Evolutionary conservation across 2,113 vertebrate genomes (phyloP), one percentile per base, ranked within the genome.

Genomic region (Pelmatolapia mariae): DNA sequence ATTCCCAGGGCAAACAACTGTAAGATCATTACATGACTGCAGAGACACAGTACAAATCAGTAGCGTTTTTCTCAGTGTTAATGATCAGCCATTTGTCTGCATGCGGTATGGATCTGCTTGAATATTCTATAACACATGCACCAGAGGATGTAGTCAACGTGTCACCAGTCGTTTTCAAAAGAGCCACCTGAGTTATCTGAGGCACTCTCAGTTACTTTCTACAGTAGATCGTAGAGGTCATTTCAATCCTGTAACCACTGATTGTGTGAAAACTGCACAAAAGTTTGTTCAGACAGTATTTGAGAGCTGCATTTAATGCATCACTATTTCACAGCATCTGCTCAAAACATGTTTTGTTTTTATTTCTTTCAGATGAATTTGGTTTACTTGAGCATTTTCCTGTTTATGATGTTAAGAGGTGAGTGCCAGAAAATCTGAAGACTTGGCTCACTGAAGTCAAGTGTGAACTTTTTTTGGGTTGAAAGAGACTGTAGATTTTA

Each of bases 321-420:
- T 50, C 4, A 7, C 31, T 76, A 45, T n/a, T 45, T 87, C 50
- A 50, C 43, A 78, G 16, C 16, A 31, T 31, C 71, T 52, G 4
- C 5, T 10, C 6, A 19, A 22, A 4, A 16, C 15, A 3, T 73
- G 12, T 19, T 56, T 87, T 8, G 89, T 9, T 79, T 50, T 87
- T 15, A 11, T 85, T 56, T 88, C 78, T 94, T 92, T 88, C 92
- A 95, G 95, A 86, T 90, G 7, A 13, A 13, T 82, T 86, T 88
- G 38, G 16, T 76, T 18, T 81, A 45, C 9, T n/a, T 92, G 63
- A 73, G 43, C 56, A 33, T 81, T 57, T 54, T 90, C 87, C 52
- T 95, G 19, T 59, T 95, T 43, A 31, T 76, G 18, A 33, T 71
- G 38, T 73, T 89, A 29, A 24, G 73, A 84, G 94, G 94, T 96